A percentile compares a stretch with the other conserved stretches of the same genome.
phyloP scores from a whole-genome alignment of 2,113 vertebrate genomes.

The Madoqua kirkii region DNA sequence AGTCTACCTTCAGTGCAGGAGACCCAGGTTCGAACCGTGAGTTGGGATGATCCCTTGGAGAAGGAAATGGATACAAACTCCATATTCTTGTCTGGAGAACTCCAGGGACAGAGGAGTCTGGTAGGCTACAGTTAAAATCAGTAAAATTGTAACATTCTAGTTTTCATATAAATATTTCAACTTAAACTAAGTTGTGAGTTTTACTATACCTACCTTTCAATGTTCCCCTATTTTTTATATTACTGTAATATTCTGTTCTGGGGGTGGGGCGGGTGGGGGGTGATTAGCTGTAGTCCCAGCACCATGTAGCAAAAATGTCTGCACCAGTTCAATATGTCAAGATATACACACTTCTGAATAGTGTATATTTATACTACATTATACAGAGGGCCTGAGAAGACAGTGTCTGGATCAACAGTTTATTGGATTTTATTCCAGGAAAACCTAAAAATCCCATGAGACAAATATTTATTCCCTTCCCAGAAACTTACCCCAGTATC shows the following conservation, averaged over 20 bases:
- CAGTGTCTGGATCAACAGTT: not conserved
- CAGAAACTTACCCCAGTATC: not conserved
- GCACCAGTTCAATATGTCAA: not conserved
- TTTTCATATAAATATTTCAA: conserved; percentile 2
- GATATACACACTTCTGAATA: not conserved
- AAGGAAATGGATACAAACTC: not conserved
- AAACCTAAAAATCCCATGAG: not conserved
- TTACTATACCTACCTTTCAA: not conserved
- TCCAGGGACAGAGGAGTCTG: not conserved
- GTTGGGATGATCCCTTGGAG: not conserved
- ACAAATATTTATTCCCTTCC: not conserved
- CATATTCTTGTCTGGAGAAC: not conserved
- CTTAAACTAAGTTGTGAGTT: not conserved
- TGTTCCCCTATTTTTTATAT: not conserved
- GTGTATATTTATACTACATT: not conserved
- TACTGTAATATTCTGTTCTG: not conserved
- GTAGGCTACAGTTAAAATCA: not conserved
- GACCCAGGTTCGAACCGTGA: not conserved
- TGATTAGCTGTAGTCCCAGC: not conserved
- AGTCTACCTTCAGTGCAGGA: not conserved
- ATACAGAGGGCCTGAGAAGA: not conserved
- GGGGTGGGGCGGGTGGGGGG: fast-evolving
- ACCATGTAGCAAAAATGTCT: not conserved
- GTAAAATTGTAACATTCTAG: not conserved
- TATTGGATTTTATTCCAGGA: not conserved